phyloP scores from a whole-genome alignment of 2,113 vertebrate genomes.

The Leucosticte australis region DNA sequence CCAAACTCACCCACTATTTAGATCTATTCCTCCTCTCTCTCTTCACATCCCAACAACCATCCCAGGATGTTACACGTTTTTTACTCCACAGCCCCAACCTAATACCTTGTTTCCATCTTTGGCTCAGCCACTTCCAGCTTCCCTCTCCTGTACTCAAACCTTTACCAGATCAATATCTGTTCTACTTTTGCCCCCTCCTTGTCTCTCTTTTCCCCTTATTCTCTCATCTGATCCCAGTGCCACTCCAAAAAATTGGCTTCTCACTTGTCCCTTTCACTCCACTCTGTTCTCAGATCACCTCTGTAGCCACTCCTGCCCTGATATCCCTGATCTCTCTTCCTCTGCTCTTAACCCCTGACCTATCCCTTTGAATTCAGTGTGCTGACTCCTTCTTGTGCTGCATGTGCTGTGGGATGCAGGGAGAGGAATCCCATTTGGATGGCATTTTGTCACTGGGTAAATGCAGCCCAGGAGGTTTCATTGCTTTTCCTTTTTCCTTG shows the following conservation, averaged over 20 bases:
- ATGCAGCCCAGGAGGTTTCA: neutral
- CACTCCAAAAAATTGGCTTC: neutral
- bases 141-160: neutral
- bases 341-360: neutral
- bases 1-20: neutral
- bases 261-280: neutral
- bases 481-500: neutral
- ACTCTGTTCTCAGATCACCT: neutral
- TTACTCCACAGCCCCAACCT: neutral
- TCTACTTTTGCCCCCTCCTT: neutral
- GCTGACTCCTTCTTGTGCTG: neutral
- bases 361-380: neutral
- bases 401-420: neutral
- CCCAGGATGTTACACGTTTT: neutral
- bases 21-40: neutral
- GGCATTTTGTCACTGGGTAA: neutral
- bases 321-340: neutral
- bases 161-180: neutral
- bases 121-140: neutral
- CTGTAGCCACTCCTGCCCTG: no score
- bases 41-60: neutral
- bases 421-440: neutral
- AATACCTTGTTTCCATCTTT: neutral
- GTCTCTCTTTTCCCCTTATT: neutral
- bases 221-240: neutral